A percentile compares a stretch with the other conserved stretches of the same genome.
phyloP scores from a whole-genome alignment of 1,140 invertebrate genomes.

The Apis mellifera region DNA sequence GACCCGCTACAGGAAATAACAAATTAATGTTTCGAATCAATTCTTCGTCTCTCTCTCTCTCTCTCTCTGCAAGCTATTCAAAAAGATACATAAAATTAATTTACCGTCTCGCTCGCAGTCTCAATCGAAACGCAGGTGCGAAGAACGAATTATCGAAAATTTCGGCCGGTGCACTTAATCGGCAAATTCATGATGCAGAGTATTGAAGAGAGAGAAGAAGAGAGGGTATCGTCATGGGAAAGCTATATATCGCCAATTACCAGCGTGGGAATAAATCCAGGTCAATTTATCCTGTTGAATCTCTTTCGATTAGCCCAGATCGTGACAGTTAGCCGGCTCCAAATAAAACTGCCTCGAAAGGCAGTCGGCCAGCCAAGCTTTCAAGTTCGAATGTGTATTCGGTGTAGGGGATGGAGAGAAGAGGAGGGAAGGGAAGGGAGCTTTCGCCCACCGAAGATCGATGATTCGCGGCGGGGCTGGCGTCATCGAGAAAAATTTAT shows the following conservation, averaged over 20 bases:
- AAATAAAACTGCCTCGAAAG: slow-evolving; percentile 16
- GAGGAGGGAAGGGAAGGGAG: not conserved
- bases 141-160: not conserved
- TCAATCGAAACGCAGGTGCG: not conserved
- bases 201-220: not conserved
- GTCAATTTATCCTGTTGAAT: slow-evolving; percentile 29
- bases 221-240: slow-evolving; percentile 12
- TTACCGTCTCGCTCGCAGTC: not conserved
- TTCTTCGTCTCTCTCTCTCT: too few relatives aligned
- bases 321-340: not conserved
- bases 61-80: not conserved
- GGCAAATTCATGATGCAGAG: not conserved
- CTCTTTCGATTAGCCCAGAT: slow-evolving; percentile 11
- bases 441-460: slow-evolving; percentile 30
- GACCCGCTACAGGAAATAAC: too few relatives aligned
- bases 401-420: not conserved
- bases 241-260: not conserved
- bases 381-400: not conserved
- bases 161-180: not conserved
- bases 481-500: slow-evolving; percentile 61
- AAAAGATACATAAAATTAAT: not conserved
- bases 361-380: not conserved
- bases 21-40: too few relatives aligned
- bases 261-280: slow-evolving; percentile 46
- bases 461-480: slow-evolving; percentile 12